Evolutionary conservation across 2,888 invertebrate genomes (phyloP).

Genomic region (Pyrocoelia pectoralis): DNA sequence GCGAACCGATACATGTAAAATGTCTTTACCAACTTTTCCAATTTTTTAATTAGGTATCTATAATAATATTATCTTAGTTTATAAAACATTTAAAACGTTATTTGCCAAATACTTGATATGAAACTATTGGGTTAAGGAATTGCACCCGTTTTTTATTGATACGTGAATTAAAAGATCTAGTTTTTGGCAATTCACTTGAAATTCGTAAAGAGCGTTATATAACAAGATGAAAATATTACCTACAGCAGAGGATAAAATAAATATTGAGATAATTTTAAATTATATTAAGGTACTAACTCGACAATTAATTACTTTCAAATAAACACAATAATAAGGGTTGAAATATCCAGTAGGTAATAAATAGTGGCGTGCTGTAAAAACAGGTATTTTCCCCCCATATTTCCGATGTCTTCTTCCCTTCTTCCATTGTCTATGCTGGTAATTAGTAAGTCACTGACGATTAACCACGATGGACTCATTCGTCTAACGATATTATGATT

Average conservation of each 20-base stretch:
- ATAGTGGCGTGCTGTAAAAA: slow-evolving; percentile 18
- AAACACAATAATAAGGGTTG: neutral
- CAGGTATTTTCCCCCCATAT: slow-evolving; percentile 28
- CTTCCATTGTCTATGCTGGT: slow-evolving; percentile 43
- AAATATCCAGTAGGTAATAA: neutral
- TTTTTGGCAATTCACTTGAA: too few relatives aligned
- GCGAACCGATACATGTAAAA: neutral
- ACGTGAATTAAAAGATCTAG: too few relatives aligned
- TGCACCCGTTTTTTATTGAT: too few relatives aligned
- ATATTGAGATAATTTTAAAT: neutral
- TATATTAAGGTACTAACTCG: neutral
- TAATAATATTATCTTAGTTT: too few relatives aligned
- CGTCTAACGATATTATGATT: slow-evolving; percentile 61
- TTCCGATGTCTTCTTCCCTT: slow-evolving; percentile 33
- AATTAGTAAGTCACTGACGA: slow-evolving; percentile 60
- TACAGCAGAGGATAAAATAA: too few relatives aligned
- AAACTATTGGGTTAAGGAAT: too few relatives aligned
- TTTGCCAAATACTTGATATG: too few relatives aligned
- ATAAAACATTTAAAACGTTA: too few relatives aligned
- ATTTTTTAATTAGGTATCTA: too few relatives aligned
- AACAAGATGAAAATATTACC: too few relatives aligned
- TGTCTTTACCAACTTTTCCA: too few relatives aligned
- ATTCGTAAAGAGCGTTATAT: too few relatives aligned
- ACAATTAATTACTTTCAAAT: neutral
- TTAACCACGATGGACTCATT: slow-evolving; percentile 61